Conservation (phyloP, 2,113 vertebrate genomes). For the Rhegmatorhina hoffmannsi region DNA sequence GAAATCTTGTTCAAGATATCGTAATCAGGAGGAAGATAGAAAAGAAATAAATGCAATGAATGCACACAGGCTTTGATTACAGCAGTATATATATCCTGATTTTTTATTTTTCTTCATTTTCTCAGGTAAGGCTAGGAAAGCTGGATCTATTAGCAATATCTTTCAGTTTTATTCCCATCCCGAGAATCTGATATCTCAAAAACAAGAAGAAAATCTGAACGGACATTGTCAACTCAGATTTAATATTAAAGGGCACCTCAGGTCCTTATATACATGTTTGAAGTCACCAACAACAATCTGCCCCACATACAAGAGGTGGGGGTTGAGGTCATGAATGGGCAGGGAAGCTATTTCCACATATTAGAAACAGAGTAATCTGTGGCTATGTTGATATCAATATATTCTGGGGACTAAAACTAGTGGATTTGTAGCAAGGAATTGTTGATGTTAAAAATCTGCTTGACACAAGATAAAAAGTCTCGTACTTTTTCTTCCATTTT, state of each 20-base stretch:
- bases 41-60: neutral
- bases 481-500: neutral
- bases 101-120: neutral
- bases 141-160: neutral
- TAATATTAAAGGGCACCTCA: neutral
- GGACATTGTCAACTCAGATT: neutral
- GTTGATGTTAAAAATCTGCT: neutral
- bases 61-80: neutral
- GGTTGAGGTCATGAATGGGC: neutral
- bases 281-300: neutral
- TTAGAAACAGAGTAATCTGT: neutral
- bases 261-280: neutral
- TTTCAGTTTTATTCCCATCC: neutral
- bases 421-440: neutral
- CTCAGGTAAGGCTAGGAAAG: neutral
- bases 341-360: neutral
- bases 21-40: neutral
- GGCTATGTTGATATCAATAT: neutral
- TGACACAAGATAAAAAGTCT: neutral
- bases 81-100: neutral
- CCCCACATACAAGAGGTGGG: rapidly evolving
- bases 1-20: neutral
- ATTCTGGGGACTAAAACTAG: neutral
- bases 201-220: neutral
- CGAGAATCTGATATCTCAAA: neutral